phyloP scores from a whole-genome alignment of 2,888 invertebrate species.

The Biston stratarius region DNA sequence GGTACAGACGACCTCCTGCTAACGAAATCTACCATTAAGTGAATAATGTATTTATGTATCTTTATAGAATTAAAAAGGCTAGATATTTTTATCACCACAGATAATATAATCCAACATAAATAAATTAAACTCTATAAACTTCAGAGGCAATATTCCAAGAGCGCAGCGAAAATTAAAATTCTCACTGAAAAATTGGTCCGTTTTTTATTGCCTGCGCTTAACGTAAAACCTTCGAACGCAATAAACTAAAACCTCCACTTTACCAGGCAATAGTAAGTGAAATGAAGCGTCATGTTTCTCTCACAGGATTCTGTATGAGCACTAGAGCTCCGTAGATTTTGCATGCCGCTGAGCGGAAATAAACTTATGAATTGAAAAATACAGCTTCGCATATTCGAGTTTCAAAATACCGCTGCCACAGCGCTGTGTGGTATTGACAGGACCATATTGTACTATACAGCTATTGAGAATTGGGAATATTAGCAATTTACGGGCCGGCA shows the following conservation, averaged over 20 bases:
- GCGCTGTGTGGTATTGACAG: constrained; percentile 54
- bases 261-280: constrained; percentile 40
- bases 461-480: constrained; percentile 26
- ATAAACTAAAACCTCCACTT: constrained; percentile 34
- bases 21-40: too few species aligned
- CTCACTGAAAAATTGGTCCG: constrained; percentile 10
- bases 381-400: constrained; percentile 46
- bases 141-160: background rate
- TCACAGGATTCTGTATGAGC: constrained; percentile 47
- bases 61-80: too few species aligned
- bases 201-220: constrained; percentile 24
- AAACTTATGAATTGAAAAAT: constrained; percentile 63
- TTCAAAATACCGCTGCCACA: constrained; percentile 54
- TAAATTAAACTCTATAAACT: background rate
- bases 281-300: constrained; percentile 50
- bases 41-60: too few species aligned
- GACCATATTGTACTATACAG: constrained; percentile 50
- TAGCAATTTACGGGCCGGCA: constrained; percentile 19
- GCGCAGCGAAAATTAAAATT: constrained; percentile 13
- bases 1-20: too few species aligned
- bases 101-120: background rate
- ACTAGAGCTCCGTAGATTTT: constrained; percentile 49
- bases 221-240: constrained; percentile 12
- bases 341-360: constrained; percentile 52
- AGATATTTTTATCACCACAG: too few species aligned